Conservation (phyloP, 2,888 invertebrate species). For the Tenthredo distinguenda region DNA sequence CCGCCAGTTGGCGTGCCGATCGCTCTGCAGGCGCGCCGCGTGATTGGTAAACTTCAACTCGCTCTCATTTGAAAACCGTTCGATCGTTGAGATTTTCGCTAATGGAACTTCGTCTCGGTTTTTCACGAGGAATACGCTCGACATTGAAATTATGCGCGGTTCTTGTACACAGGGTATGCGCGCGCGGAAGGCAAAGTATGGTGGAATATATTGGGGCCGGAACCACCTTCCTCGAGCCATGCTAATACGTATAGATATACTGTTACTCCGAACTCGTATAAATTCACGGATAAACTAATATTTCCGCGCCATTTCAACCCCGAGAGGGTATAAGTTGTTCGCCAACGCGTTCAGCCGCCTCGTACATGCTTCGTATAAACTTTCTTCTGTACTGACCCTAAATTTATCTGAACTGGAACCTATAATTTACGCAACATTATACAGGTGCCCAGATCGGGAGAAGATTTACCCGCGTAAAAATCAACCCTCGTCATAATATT, state of each 20-base stretch:
- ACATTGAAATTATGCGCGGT: not conserved
- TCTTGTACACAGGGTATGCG: not conserved
- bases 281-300: slow-evolving; percentile 38
- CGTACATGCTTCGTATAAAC: not conserved
- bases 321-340: not conserved
- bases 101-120: not conserved
- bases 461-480: not conserved
- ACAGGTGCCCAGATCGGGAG: too few relatives aligned
- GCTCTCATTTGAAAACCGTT: not conserved
- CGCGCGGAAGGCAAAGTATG: not conserved
- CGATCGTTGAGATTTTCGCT: not conserved
- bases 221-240: not conserved
- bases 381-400: not conserved
- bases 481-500: not conserved
- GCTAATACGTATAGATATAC: slow-evolving; percentile 28
- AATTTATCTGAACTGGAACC: not conserved
- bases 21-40: not conserved
- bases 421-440: not conserved
- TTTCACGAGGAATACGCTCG: not conserved
- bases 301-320: slow-evolving; percentile 28
- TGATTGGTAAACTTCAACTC: slow-evolving; percentile 7
- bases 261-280: slow-evolving; percentile 31
- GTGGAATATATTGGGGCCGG: not conserved
- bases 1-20: not conserved
- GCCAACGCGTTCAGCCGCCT: not conserved